These are phyloP conservation scores for Buphagus erythrorhynchus DNA, from an alignment of 2,797 vertebrate genomes.

Conservation along the genomic window DNA sequence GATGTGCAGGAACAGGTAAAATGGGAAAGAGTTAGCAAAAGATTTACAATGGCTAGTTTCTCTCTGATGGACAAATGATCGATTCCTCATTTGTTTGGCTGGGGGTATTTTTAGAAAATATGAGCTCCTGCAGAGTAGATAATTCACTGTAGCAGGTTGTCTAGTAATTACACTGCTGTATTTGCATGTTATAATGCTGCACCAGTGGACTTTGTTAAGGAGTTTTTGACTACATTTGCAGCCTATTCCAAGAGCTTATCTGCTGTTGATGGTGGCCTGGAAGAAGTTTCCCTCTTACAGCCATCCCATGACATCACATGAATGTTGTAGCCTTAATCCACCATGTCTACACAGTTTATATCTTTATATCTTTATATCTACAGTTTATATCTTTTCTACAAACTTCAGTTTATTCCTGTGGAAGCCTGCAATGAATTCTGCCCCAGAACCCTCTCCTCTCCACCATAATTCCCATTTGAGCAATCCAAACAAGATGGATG, in stretches of 20 bases:
- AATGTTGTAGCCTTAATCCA: neutral
- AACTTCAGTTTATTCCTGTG: neutral
- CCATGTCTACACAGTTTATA: neutral
- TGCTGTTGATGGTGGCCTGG: neutral
- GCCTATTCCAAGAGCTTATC: neutral
- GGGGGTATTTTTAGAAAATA: neutral
- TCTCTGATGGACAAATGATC: neutral
- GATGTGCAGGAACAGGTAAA: neutral
- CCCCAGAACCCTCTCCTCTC: neutral
- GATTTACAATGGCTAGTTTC: neutral
- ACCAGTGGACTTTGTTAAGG: neutral
- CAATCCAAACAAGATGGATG: neutral
- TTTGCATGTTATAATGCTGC: neutral
- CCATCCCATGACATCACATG: neutral
- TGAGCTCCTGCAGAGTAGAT: neutral
- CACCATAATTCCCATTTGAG: neutral
- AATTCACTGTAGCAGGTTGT: neutral
- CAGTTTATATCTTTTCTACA: neutral
- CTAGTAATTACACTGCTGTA: neutral
- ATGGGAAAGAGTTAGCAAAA: neutral
- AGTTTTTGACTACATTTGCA: neutral
- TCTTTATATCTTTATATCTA: too few relatives aligned
- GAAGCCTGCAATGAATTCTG: neutral
- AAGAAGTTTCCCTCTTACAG: neutral
- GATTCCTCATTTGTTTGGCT: fast-evolving